Conservation (phyloP, 2,113 vertebrate genomes). For the Microcebus griseorufus region DNA sequence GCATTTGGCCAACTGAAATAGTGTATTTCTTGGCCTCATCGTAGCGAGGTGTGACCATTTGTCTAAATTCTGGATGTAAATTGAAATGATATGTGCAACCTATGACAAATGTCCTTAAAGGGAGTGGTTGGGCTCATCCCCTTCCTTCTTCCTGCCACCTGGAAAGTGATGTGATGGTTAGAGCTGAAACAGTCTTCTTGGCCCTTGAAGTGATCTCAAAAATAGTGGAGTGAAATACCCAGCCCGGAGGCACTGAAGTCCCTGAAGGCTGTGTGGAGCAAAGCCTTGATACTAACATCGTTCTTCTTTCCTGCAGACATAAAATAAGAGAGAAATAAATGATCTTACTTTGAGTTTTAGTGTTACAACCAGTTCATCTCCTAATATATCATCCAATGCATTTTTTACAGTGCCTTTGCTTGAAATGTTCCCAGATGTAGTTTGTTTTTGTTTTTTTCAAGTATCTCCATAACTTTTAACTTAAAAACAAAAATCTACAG, state of each 20-base stretch:
- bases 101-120: not conserved
- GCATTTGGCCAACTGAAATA: not conserved
- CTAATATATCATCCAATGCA: conserved; percentile 24
- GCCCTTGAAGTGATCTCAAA: not conserved
- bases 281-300: not conserved
- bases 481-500: not conserved
- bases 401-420: conserved; percentile 22
- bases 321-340: conserved; percentile 31
- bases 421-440: conserved; percentile 54
- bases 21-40: not conserved
- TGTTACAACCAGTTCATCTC: not conserved
- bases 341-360: conserved; percentile 31
- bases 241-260: not conserved
- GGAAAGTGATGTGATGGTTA: not conserved
- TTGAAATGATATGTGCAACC: not conserved
- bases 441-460: conserved; percentile 40
- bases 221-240: not conserved
- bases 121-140: not conserved
- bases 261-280: not conserved
- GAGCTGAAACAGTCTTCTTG: not conserved
- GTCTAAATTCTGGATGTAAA: conserved; percentile 13
- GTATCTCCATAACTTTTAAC: conserved; percentile 52
- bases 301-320: conserved; percentile 11
- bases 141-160: not conserved
- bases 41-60: not conserved